A percentile compares a stretch with the other conserved stretches of the same genome.
These are phyloP conservation scores for Nemapogon koenigi DNA, from an alignment of 2,888 invertebrate genomes.

Conservation along the genomic window DNA sequence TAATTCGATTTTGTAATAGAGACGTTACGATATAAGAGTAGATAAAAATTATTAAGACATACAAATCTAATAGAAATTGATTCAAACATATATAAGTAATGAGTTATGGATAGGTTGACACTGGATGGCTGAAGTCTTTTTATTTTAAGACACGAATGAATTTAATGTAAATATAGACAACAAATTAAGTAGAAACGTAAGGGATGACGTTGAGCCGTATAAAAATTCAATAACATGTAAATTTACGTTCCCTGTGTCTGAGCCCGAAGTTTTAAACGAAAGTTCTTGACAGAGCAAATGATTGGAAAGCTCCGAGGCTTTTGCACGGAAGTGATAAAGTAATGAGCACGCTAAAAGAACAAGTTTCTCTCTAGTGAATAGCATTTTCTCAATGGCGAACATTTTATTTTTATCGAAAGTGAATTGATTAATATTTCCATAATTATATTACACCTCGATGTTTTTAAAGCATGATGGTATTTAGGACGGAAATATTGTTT, in stretches of 20 bases:
- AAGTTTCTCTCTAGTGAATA: constrained; percentile 1
- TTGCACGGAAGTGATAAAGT: constrained; percentile 3
- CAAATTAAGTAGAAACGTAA: constrained; percentile 3
- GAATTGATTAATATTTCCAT: no score
- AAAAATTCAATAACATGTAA: constrained; percentile 65
- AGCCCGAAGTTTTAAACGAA: constrained; percentile 43
- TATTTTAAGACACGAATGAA: not conserved
- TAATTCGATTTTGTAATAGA: no score
- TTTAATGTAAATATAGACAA: constrained; percentile 1
- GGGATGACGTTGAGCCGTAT: constrained; percentile 14
- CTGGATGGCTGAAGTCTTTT: not conserved
- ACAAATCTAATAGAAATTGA: no score
- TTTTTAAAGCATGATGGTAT: no score
- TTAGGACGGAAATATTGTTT: no score
- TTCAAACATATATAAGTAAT: no score
- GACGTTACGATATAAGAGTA: no score
- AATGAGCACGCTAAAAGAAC: constrained; percentile 8
- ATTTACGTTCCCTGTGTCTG: constrained; percentile 42
- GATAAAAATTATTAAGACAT: no score
- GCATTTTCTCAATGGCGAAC: no score
- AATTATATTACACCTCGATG: no score
- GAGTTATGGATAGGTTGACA: constrained; percentile 7
- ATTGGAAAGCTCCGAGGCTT: constrained; percentile 29
- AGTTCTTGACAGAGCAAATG: constrained; percentile 45
- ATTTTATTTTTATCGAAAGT: no score